A percentile compares a stretch with the other conserved stretches of the same genome.
Evolutionary conservation across 2,888 invertebrate genomes (phyloP).

Genomic region (Coelopa pilipes): DNA sequence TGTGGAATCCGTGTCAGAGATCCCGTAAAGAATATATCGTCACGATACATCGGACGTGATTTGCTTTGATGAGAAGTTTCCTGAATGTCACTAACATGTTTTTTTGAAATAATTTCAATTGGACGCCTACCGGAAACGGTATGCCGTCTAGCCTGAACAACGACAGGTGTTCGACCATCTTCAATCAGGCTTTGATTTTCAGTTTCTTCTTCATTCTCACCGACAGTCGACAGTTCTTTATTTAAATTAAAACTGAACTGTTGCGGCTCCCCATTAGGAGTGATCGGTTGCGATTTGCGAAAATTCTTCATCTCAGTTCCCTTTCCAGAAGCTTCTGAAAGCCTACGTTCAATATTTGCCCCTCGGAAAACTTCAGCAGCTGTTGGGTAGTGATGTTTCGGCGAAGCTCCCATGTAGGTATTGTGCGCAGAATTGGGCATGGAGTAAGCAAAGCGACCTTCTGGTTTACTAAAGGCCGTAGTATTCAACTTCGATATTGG

Average conservation of each 20-base stretch:
- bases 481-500: slow-evolving; percentile 66
- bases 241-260: slow-evolving; percentile 69
- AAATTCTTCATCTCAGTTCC: slow-evolving; percentile 61
- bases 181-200: slow-evolving; percentile 71
- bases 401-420: slow-evolving; percentile 76
- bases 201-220: no score
- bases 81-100: slow-evolving; percentile 53
- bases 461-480: no score
- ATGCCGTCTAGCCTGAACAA: slow-evolving; percentile 69
- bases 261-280: slow-evolving; percentile 63
- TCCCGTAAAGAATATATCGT: slow-evolving; percentile 92
- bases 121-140: slow-evolving; percentile 70
- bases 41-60: slow-evolving; percentile 82
- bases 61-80: slow-evolving; percentile 66
- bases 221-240: no score
- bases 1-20: slow-evolving; percentile 86
- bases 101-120: slow-evolving; percentile 61
- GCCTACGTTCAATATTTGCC: slow-evolving; percentile 69
- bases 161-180: slow-evolving; percentile 63
- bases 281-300: slow-evolving; percentile 67
- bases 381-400: slow-evolving; percentile 80
- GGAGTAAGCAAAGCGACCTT: slow-evolving; percentile 66
- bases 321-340: slow-evolving; percentile 64
- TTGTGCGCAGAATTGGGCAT: slow-evolving; percentile 70
- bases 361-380: slow-evolving; percentile 80